Evolutionary conservation across 2,888 invertebrate species (phyloP), one percentile per base, ranked within the genome.

Genomic region (Helicoverpa assulta): DNA sequence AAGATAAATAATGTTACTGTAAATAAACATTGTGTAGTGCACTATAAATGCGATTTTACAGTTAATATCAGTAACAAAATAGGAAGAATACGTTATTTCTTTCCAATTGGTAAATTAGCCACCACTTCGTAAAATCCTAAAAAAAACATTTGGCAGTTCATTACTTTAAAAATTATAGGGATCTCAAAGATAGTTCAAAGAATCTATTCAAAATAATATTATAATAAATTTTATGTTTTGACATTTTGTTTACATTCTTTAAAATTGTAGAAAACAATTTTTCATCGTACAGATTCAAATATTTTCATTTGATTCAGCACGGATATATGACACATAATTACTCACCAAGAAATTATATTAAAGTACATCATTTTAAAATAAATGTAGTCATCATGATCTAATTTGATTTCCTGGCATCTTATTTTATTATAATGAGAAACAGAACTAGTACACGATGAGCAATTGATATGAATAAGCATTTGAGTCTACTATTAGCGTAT

Each of bases 231-330:
- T 37, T 19, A 19, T 68, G 52, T 5, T 5, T 18, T 7, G 26
- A 29, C 6, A 52, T 52, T 47, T 60, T 52, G 26, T 58, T 76
- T n/a, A 70, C 40, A 61, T 55, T 76, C 70, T 19, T n/a, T 12
- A 40, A 60, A 70, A 43, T 64, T 52, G 57, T 58, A 33, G 33
- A n/a, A 47, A 47, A 47, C n/a, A 5, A 58, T 55, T 5, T 65
- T 72, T 55, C 67, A 62, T 78, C 58, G 50, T 33, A 50, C 33
- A 37, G 33, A 63, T 57, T 63, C 52, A 60, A 43, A 76, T 63
- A 59, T 67, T 76, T 73, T 78, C 4, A 63, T 78, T 72, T 72
- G 21, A 59, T n/a, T 56, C 37, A 56, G 52, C 54, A 12, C 53
- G 33, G 37, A 58, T 47, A 40, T 63, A 52, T 43, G 80, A 58